phyloP scores from a whole-genome alignment of 2,797 vertebrate species.

The Sorex maritimensis region DNA sequence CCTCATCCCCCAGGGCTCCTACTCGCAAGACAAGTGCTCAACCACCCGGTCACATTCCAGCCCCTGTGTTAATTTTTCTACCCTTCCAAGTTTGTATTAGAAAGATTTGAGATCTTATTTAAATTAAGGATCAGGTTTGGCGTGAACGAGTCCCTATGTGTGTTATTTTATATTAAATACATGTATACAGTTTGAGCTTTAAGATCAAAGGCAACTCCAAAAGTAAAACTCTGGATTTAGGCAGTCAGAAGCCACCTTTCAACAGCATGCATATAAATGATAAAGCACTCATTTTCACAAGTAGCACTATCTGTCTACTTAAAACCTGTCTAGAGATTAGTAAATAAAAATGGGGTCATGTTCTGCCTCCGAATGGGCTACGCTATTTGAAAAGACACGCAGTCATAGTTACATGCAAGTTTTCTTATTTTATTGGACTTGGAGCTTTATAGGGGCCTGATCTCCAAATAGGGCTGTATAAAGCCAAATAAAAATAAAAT shows the following conservation, averaged over 20 bases:
- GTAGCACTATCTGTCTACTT: slow-evolving; percentile 8
- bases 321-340: slow-evolving; percentile 58
- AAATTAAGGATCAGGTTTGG: background rate
- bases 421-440: slow-evolving; percentile 53
- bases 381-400: slow-evolving; percentile 24
- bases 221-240: slow-evolving; percentile 55
- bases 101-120: slow-evolving; percentile 39
- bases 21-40: too few relatives aligned
- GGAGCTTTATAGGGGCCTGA: background rate
- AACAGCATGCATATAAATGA: slow-evolving; percentile 46
- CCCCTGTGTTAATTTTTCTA: slow-evolving; percentile 49
- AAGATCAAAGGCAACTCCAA: slow-evolving; percentile 24
- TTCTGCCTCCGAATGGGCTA: slow-evolving; percentile 24
- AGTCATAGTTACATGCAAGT: background rate
- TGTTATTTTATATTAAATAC: slow-evolving; percentile 56
- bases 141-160: slow-evolving; percentile 34
- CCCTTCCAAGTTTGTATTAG: slow-evolving; percentile 60
- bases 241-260: slow-evolving; percentile 40
- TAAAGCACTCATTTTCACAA: slow-evolving; percentile 54
- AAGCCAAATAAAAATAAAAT: slow-evolving; percentile 64
- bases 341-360: background rate
- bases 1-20: too few relatives aligned
- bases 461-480: slow-evolving; percentile 36
- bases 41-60: too few relatives aligned
- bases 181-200: slow-evolving; percentile 41